Percentiles rank a stretch among this genome's conserved stretches.
These are phyloP conservation scores for Ichneumoninae sp. DNA, from an alignment of 2,888 invertebrate genomes.

Conservation along the genomic window DNA sequence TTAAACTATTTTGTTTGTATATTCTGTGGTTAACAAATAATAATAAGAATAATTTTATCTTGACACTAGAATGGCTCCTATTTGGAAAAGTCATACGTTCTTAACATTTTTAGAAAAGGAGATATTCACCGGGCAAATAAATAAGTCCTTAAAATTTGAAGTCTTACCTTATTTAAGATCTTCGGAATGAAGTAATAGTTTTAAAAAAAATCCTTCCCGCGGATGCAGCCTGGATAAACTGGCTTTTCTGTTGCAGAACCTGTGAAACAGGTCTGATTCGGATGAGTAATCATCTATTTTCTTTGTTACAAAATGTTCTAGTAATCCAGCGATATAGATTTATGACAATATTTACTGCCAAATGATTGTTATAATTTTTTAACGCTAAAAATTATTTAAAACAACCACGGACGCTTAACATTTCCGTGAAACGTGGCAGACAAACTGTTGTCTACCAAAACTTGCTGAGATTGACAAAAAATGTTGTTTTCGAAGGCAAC, in stretches of 20 bases:
- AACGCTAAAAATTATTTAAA: background rate
- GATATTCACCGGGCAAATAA: no score
- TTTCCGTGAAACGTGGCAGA: background rate
- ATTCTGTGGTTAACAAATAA: background rate
- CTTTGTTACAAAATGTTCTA: background rate
- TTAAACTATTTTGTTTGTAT: background rate
- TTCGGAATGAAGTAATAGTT: no score
- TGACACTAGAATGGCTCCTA: background rate
- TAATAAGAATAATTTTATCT: background rate
- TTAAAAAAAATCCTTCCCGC: background rate
- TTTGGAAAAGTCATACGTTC: background rate
- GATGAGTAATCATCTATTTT: background rate
- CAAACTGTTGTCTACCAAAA: background rate
- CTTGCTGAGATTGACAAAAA: background rate
- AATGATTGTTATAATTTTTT: background rate
- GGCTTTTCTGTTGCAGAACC: background rate
- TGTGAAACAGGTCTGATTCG: background rate
- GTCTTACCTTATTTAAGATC: no score
- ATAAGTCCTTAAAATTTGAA: no score
- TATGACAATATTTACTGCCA: background rate
- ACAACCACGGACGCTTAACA: background rate
- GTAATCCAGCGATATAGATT: background rate
- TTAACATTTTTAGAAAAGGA: no score
- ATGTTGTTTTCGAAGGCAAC: no score
- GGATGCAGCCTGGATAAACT: no score